Evolutionary conservation across 2,888 invertebrate species (phyloP).

Genomic region (Drosophila macrospina): DNA sequence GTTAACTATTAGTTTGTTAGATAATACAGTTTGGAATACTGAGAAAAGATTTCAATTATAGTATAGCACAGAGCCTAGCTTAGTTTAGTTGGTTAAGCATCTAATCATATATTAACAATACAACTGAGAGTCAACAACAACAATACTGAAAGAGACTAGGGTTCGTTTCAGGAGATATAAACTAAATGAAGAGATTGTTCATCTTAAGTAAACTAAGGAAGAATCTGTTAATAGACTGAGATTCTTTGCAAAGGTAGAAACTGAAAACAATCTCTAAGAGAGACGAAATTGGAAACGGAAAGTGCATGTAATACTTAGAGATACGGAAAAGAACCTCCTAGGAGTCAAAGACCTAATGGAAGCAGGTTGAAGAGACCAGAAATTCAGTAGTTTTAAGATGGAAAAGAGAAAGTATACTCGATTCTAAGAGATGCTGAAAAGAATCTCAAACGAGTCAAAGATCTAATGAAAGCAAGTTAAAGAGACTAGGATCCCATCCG

Average conservation of each 20-base stretch:
- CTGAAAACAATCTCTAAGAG: not conserved
- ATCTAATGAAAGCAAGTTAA: not conserved
- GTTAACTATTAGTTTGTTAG: not conserved
- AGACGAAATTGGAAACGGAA: not conserved
- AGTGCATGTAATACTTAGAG: too few species aligned
- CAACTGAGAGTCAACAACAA: conserved; percentile 9
- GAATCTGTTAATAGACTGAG: not conserved
- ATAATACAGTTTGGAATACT: not conserved
- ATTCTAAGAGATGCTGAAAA: not conserved
- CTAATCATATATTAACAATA: conserved; percentile 31
- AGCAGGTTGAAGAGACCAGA: too few species aligned
- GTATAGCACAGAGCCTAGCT: not conserved
- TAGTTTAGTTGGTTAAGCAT: not conserved
- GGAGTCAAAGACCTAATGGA: too few species aligned
- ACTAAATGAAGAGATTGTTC: too few species aligned
- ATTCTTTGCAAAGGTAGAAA: not conserved
- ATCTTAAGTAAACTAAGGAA: not conserved
- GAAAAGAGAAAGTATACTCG: not conserved
- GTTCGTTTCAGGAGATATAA: not conserved
- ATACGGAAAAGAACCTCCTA: too few species aligned
- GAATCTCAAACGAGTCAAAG: not conserved
- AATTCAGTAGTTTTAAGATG: not conserved
- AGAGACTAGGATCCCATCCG: not conserved
- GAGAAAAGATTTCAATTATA: not conserved
- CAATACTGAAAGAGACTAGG: conserved; percentile 39